Base-by-base conservation (phyloP, 2,797 vertebrate genomes). In the Apodemus agrarius region DNA sequence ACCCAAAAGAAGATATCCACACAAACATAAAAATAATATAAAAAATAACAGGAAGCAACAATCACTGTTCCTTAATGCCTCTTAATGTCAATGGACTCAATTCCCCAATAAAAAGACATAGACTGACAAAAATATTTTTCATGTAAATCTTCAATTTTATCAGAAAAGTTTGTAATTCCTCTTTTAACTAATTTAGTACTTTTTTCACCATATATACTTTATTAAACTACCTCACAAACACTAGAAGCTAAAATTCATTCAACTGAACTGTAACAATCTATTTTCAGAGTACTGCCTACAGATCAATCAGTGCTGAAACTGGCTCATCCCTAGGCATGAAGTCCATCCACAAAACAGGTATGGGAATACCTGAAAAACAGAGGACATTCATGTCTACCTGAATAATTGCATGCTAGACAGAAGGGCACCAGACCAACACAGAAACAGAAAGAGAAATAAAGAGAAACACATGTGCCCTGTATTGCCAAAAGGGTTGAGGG, bases 201-300 rank as follows among this genome's bases (percentile, higher is more conserved):
- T 43, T 43, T 43, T 43, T 43, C 43, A 43, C 6, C 3, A 43
- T 95, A 96, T 1, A 95, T 1, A 87, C 95, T 97, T 98, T 98
- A 98, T 97, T 97, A 85, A 95, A 24, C 94, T 93, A 89, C 74
- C 79, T 94, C 67, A 84, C 61, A 80, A 86, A 96, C 61, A 81
- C 82, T 34, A 95, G 61, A 89, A 34, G 52, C 90, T 96, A 97
- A 97, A 96, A 93, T 79, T 34, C 37, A n/a, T 80, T 43, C 29
- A n/a, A 26, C 92, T 69, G 14, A 92, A 57, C 40, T 78, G 3
- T 43, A 78, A 84, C 13, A 74, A 69, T 34, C 79, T 97, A 96
- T 96, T 93, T 97, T 97, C 94, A 98, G 59, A 93, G 93, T 22
- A 52, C 79, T 67, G 29, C 82, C 84, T 26, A 37, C 0, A 3